These are phyloP conservation scores for Alsophila aescularia DNA, from an alignment of 2,888 invertebrate species.

Conservation along the genomic window DNA sequence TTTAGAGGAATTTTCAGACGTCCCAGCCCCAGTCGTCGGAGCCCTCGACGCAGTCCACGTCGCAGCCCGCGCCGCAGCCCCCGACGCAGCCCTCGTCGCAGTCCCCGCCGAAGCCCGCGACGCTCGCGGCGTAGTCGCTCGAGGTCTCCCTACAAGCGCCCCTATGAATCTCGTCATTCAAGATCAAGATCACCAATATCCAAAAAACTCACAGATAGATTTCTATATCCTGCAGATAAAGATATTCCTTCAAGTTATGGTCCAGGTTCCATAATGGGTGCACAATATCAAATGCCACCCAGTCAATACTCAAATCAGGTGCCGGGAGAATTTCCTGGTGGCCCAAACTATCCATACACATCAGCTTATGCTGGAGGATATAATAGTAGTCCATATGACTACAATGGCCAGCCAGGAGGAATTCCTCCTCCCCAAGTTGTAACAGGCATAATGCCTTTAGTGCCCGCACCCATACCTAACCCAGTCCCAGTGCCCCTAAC, in stretches of 20 bases:
- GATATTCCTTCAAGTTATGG: conserved; percentile 14
- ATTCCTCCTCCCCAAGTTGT: conserved; percentile 38
- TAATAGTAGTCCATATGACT: conserved; percentile 51
- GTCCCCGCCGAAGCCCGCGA: conserved; percentile 18
- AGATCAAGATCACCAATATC: conserved; percentile 38
- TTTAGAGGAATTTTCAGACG: conserved; percentile 4
- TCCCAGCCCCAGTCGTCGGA: conserved; percentile 39
- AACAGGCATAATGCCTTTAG: conserved; percentile 26
- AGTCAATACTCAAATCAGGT: conserved; percentile 27
- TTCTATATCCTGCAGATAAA: conserved; percentile 30
- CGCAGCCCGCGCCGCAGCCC: conserved; percentile 23
- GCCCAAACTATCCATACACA: conserved; percentile 34
- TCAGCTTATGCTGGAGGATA: conserved; percentile 51
- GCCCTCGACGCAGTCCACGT: conserved; percentile 38
- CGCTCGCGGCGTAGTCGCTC: conserved; percentile 25
- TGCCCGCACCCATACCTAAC: conserved; percentile 33
- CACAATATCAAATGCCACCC: conserved; percentile 26
- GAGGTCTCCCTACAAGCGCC: conserved; percentile 17
- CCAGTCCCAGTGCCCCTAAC: conserved; percentile 49
- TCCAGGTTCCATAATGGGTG: neutral
- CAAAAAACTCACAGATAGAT: conserved; percentile 21
- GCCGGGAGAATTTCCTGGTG: conserved; percentile 25
- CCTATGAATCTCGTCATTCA: conserved; percentile 8
- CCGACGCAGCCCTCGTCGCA: conserved; percentile 24
- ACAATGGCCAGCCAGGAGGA: conserved; percentile 42